Evolutionary conservation across 2,797 vertebrate species (phyloP), one percentile per base, ranked within the genome.

Genomic region (Hephaestus fuliginosus): DNA sequence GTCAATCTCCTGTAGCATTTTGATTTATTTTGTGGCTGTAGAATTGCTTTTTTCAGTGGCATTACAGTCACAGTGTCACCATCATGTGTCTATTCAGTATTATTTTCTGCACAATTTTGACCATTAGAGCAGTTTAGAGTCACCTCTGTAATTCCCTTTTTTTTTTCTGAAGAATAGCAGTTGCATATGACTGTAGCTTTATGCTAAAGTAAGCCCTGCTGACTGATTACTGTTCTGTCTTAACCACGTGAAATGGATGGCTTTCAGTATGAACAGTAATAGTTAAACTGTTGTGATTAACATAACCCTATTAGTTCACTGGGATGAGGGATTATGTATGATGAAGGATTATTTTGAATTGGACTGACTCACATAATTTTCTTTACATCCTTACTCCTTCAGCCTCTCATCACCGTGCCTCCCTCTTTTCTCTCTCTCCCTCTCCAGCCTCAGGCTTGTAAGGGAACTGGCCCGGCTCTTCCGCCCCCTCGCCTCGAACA

Each of bases 301-400:
- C 55, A 46, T 70, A 69, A 88, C 64, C 46, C 58, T 41, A 28
- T 87, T 84, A 82, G 53, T 80, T 66, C 36, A 71, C 60, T 73
- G 75, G 58, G 65, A 80, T 73, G 61, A 76, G 62, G 44, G 25
- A 78, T 85, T 77, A 81, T 78, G 60, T 18, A 14, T 58, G 64
- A 80, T 75, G 57, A 81, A 49, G 63, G 76, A 78, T 85, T 84
- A 67, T 77, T 87, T 81, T 58, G 39, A 80, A 83, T 64, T 56
- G 41, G 20, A 77, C 65, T 62, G 51, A 44, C 51, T 73, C 48
- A 52, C 71, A 25, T 73, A 15, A 68, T 85, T 65, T 58, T 84
- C 44, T 61, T 73, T 49, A 60, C 51, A 56, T 76, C 9, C 22
- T 70, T 36, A 0, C 28, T 64, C 36, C 33, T 22, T 64, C 57